Evolutionary conservation across 2,888 invertebrate species (phyloP).

Genomic region (Pseudococcus viburni): DNA sequence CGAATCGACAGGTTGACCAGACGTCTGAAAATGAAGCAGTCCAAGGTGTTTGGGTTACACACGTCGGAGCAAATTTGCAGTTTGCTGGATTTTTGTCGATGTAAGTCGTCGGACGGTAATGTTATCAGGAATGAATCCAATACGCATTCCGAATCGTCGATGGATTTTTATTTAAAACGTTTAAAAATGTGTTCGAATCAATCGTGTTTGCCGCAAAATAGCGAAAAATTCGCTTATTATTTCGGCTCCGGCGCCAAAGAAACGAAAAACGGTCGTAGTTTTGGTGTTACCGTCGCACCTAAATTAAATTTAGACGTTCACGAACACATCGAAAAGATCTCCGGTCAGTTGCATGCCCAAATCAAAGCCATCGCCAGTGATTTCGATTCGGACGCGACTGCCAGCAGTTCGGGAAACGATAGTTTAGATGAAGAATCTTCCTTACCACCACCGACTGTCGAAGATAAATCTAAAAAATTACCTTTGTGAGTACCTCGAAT

Average conservation of each 20-base stretch:
- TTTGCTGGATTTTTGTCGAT: conserved; percentile 58
- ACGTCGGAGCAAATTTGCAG: conserved; percentile 58
- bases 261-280: conserved; percentile 36
- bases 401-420: conserved; percentile 67
- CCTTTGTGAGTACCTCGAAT: conserved; percentile 61
- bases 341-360: conserved; percentile 67
- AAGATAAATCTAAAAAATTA: conserved; percentile 64
- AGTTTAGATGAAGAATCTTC: conserved; percentile 67
- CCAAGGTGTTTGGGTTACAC: conserved; percentile 60
- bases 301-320: conserved; percentile 57
- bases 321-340: conserved; percentile 66
- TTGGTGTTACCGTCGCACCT: conserved; percentile 46
- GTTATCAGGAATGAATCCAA: neutral
- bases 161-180: conserved; percentile 62
- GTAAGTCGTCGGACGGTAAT: conserved; percentile 39
- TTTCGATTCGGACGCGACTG: conserved; percentile 68
- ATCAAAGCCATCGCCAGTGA: conserved; percentile 67
- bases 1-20: conserved; percentile 65
- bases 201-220: conserved; percentile 61
- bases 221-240: conserved; percentile 54
- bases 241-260: conserved; percentile 60
- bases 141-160: conserved; percentile 58
- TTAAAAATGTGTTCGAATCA: conserved; percentile 57
- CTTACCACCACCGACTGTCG: conserved; percentile 20
- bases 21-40: conserved; percentile 62